Evolutionary conservation across 2,797 vertebrate genomes (phyloP).

Genomic region (Alfaro cultratus): DNA sequence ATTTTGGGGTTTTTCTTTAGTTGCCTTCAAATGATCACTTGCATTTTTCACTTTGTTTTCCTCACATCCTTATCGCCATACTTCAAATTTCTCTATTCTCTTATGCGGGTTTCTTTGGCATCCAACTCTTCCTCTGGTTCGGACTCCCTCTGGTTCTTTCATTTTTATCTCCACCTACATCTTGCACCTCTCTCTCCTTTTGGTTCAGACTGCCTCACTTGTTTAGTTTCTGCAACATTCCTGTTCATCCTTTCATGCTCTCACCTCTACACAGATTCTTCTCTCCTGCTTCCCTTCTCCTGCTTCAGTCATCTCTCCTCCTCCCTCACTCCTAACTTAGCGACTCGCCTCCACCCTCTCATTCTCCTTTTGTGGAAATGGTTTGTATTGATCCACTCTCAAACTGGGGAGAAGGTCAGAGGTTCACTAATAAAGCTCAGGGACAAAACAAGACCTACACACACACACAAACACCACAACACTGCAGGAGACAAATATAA

Average conservation of each 20-base stretch:
- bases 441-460: constrained; percentile 50
- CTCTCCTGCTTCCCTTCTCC: background rate
- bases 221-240: constrained; percentile 29
- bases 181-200: constrained; percentile 28
- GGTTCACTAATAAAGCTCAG: constrained; percentile 73
- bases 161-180: constrained; percentile 47
- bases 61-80: constrained; percentile 26
- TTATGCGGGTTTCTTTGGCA: constrained; percentile 33
- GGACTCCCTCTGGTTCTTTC: constrained; percentile 29
- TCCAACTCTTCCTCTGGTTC: constrained; percentile 38
- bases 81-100: constrained; percentile 43
- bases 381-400: constrained; percentile 72
- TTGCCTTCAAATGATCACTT: constrained; percentile 20
- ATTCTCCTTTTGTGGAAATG: constrained; percentile 53
- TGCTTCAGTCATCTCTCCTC: constrained; percentile 31
- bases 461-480: constrained; percentile 35
- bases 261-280: constrained; percentile 28
- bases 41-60: constrained; percentile 23
- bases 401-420: constrained; percentile 66
- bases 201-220: constrained; percentile 21
- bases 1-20: constrained; percentile 5
- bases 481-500: constrained; percentile 37
- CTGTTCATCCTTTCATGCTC: constrained; percentile 25
- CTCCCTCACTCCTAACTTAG: constrained; percentile 24
- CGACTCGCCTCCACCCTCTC: constrained; percentile 13